These are phyloP conservation scores for Hetaerina titia DNA, from an alignment of 2,888 invertebrate species.

Conservation along the genomic window DNA sequence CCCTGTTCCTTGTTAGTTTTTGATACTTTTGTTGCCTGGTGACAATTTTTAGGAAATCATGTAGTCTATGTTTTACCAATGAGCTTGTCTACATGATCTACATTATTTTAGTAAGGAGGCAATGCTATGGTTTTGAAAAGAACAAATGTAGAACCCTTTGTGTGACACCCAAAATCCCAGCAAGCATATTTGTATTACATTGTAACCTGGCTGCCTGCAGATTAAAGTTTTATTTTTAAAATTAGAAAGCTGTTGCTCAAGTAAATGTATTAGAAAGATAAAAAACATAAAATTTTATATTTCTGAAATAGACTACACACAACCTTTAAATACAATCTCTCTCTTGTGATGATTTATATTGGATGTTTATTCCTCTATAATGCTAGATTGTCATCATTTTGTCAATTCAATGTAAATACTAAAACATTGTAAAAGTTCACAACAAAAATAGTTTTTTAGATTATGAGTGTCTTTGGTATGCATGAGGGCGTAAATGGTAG, in stretches of 20 bases:
- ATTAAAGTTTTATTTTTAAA: slow-evolving; percentile 62
- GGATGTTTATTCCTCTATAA: slow-evolving; percentile 67
- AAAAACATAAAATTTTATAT: slow-evolving; percentile 64
- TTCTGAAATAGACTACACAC: slow-evolving; percentile 65
- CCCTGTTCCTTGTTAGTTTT: background rate
- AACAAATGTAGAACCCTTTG: slow-evolving; percentile 31
- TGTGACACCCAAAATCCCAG: slow-evolving; percentile 16
- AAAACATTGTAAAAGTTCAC: slow-evolving; percentile 63
- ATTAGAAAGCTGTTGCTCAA: slow-evolving; percentile 66
- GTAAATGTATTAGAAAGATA: slow-evolving; percentile 66
- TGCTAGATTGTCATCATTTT: slow-evolving; percentile 67
- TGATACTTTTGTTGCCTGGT: background rate
- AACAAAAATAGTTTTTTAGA: slow-evolving; percentile 67
- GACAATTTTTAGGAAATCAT: slow-evolving; percentile 32
- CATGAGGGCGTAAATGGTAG: background rate
- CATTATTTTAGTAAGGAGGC: slow-evolving; percentile 46
- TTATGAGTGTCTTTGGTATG: slow-evolving; percentile 50
- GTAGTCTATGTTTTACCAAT: background rate
- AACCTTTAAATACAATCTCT: slow-evolving; percentile 67
- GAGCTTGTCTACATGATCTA: slow-evolving; percentile 46
- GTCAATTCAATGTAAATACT: slow-evolving; percentile 66
- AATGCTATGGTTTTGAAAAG: slow-evolving; percentile 37
- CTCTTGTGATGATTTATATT: slow-evolving; percentile 67
- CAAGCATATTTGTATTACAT: slow-evolving; percentile 45
- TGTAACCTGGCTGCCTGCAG: slow-evolving; percentile 67